A percentile compares a stretch with the other conserved stretches of the same genome.
Evolutionary conservation across 2,797 vertebrate genomes (phyloP).

Genomic region (Schizothorax lantsangensis): DNA sequence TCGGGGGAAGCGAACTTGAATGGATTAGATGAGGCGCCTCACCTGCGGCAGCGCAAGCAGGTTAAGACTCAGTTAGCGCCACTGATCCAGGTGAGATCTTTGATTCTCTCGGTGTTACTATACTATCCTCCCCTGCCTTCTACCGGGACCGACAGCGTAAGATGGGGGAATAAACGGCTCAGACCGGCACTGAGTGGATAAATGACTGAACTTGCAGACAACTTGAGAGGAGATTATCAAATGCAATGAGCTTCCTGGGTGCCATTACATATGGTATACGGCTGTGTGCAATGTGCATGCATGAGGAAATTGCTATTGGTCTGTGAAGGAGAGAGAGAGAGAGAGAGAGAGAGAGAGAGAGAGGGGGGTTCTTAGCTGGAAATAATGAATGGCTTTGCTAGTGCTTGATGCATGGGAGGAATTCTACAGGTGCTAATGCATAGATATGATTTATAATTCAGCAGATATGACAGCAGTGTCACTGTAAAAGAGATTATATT

Average conservation of each 20-base stretch:
- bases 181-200: slow-evolving; percentile 33
- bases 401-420: slow-evolving; percentile 53
- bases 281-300: background rate
- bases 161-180: slow-evolving; percentile 24
- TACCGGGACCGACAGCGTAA: background rate
- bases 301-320: slow-evolving; percentile 29
- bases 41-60: background rate
- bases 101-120: slow-evolving; percentile 10
- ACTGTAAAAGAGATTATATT: background rate
- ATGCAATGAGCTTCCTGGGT: slow-evolving; percentile 27
- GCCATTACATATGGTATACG: background rate
- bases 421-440: slow-evolving; percentile 65
- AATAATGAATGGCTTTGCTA: slow-evolving; percentile 65
- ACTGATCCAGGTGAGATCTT: slow-evolving; percentile 33
- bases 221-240: slow-evolving; percentile 41
- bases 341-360: background rate
- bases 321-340: slow-evolving; percentile 12
- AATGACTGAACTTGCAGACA: slow-evolving; percentile 51
- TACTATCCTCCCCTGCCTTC: slow-evolving; percentile 7
- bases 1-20: background rate
- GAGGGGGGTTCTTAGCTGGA: slow-evolving; percentile 42
- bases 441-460: slow-evolving; percentile 35
- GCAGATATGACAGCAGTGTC: background rate
- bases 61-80: slow-evolving; percentile 28
- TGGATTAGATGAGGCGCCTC: slow-evolving; percentile 11